A percentile compares a stretch with the other conserved stretches of the same genome.
Evolutionary conservation across 1,140 invertebrate genomes (phyloP).

Genomic region (Dinothrombium tinctorium): DNA sequence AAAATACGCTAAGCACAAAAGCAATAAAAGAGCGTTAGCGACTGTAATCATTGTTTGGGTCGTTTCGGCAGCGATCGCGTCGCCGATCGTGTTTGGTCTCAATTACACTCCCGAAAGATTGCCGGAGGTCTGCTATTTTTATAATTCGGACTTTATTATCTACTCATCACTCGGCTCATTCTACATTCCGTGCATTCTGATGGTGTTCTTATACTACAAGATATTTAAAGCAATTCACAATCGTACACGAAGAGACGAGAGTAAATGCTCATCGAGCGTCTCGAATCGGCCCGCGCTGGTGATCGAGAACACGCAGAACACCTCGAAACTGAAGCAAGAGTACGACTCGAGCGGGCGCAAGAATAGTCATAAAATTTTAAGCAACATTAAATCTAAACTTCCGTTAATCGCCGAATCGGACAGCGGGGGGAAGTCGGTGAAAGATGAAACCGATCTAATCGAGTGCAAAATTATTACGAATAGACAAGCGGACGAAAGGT

Average conservation of each 20-base stretch:
- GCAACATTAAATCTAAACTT: too few relatives aligned
- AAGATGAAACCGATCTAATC: too few relatives aligned
- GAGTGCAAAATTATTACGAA: neutral
- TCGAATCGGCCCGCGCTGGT: neutral
- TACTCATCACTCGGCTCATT: slow-evolving; percentile 94
- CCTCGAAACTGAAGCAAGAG: slow-evolving; percentile 6
- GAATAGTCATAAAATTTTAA: too few relatives aligned
- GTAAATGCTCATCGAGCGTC: neutral
- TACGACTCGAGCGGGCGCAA: too few relatives aligned
- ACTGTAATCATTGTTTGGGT: slow-evolving; percentile 92
- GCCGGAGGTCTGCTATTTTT: slow-evolving; percentile 50
- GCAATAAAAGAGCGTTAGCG: slow-evolving; percentile 73
- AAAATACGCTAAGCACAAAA: slow-evolving; percentile 96
- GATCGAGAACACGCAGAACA: slow-evolving; percentile 8
- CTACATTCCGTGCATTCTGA: slow-evolving; percentile 95
- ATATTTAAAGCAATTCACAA: slow-evolving; percentile 78
- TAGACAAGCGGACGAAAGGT: slow-evolving; percentile 1
- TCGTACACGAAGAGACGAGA: slow-evolving; percentile 42
- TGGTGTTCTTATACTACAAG: slow-evolving; percentile 94
- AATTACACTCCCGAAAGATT: slow-evolving; percentile 44
- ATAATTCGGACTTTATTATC: slow-evolving; percentile 92
- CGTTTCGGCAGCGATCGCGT: slow-evolving; percentile 83
- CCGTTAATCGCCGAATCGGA: too few relatives aligned
- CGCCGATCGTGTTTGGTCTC: slow-evolving; percentile 80
- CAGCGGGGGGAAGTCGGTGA: too few relatives aligned